Evolutionary conservation across 2,797 vertebrate genomes (phyloP), one percentile per base, ranked within the genome.

Genomic region (Sternotherus odoratus): DNA sequence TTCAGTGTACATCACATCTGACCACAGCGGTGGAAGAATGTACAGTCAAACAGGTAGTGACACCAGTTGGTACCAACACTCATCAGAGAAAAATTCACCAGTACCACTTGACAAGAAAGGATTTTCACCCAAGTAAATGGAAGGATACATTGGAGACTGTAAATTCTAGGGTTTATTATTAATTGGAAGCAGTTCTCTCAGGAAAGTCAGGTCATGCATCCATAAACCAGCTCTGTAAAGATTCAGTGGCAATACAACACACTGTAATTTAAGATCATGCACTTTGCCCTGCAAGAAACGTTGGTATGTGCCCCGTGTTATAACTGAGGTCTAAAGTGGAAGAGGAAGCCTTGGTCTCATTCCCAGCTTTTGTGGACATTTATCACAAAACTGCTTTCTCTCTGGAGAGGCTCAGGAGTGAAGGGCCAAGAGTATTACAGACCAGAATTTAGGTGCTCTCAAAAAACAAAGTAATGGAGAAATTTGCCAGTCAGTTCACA

Each of bases 1-100:
- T 79, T 24, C 2, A 6, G 43, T 30, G 26, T 23, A 79, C 24
- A 50, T 28, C 69, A 56, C 72, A 63, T n/a, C 39, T 77, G 21
- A 9, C 69, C 51, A 39, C n/a, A 57, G 30, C 72, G 1, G 1
- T 3, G 16, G 46, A 77, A 83, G n/a, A 66, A 78, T 78, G 1
- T 48, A 23, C 54, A 77, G 23, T 12, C 1, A 15, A 74, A 74
- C 12, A 26, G 43, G 9, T 50, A 50, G 23, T 2, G 75, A 53
- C 28, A 79, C 4, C 10, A 1, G 0, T 49, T 3, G 19, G 13
- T 0, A 48, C 9, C 23, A 43, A 36, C 1, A 28, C 5, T 0
- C 23, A 17, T 13, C 36, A 56, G 82, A 86, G 69, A 49, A 49
- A 54, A 63, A 1, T 12, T 51, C 19, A 50, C 17, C n/a, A 19